Conservation (phyloP, 2,888 invertebrate species). For the Criorhina ranunculi region DNA sequence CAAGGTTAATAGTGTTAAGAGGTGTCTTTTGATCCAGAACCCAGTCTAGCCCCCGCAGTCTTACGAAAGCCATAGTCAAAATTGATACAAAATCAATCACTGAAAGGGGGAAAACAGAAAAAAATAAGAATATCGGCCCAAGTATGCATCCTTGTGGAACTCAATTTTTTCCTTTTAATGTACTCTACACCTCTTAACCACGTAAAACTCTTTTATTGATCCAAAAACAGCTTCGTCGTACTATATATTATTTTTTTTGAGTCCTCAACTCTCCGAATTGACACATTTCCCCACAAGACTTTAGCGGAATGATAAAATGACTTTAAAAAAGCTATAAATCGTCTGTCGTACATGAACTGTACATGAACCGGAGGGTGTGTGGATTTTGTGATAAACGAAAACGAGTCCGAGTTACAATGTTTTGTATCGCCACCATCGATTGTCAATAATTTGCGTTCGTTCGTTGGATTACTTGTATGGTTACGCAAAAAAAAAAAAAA, state of each 20-base stretch:
- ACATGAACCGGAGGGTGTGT: constrained; percentile 33
- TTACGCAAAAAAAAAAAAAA: constrained; percentile 9
- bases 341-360: constrained; percentile 43
- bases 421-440: constrained; percentile 62
- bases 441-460: constrained; percentile 68
- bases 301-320: constrained; percentile 65
- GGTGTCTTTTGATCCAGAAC: too few relatives aligned
- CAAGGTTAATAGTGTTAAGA: too few relatives aligned
- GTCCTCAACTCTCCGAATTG: constrained; percentile 39
- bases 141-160: constrained; percentile 16
- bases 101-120: too few relatives aligned
- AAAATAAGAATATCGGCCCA: background rate
- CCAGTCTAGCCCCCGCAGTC: too few relatives aligned
- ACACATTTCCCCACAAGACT: constrained; percentile 62
- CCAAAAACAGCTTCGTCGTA: background rate
- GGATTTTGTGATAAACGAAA: constrained; percentile 54
- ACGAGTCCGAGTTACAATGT: constrained; percentile 62
- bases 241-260: background rate
- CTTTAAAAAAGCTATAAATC: constrained; percentile 64
- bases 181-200: background rate
- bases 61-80: background rate
- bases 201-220: background rate
- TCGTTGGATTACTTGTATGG: background rate
- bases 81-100: background rate
- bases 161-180: too few relatives aligned